Evolutionary conservation across 2,797 vertebrate genomes (phyloP).

Genomic region (Arctocebus calabarensis): DNA sequence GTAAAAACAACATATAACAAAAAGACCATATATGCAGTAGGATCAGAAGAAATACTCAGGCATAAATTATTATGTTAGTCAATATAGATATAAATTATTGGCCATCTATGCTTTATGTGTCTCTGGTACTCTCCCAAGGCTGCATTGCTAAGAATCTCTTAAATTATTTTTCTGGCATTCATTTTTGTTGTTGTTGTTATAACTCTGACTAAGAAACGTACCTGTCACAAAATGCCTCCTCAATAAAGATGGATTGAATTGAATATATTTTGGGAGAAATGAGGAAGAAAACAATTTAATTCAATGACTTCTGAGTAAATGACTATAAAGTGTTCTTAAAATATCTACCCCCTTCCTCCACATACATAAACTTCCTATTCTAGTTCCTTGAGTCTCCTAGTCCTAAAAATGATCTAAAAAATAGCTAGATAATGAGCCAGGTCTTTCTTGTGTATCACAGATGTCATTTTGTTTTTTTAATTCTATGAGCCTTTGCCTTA

Average conservation of each 20-base stretch:
- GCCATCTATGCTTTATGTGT: background rate
- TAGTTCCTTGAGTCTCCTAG: background rate
- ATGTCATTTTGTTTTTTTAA: background rate
- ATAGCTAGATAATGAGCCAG: background rate
- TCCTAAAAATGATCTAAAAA: background rate
- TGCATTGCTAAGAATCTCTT: background rate
- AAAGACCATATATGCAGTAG: background rate
- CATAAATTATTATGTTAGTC: background rate
- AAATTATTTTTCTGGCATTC: background rate
- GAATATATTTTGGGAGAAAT: background rate
- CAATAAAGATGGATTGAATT: background rate
- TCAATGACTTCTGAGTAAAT: background rate
- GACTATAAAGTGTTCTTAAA: background rate
- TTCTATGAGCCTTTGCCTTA: background rate
- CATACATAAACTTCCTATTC: background rate
- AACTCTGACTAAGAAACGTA: background rate
- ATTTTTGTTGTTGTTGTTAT: background rate
- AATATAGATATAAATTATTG: background rate
- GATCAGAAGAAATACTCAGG: background rate
- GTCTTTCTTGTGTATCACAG: background rate
- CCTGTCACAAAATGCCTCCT: background rate
- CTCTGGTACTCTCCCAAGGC: background rate
- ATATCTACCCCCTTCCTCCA: background rate
- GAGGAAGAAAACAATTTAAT: background rate
- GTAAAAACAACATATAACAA: background rate